These are phyloP conservation scores for Thereva unica DNA, from an alignment of 2,888 invertebrate genomes.

Conservation along the genomic window DNA sequence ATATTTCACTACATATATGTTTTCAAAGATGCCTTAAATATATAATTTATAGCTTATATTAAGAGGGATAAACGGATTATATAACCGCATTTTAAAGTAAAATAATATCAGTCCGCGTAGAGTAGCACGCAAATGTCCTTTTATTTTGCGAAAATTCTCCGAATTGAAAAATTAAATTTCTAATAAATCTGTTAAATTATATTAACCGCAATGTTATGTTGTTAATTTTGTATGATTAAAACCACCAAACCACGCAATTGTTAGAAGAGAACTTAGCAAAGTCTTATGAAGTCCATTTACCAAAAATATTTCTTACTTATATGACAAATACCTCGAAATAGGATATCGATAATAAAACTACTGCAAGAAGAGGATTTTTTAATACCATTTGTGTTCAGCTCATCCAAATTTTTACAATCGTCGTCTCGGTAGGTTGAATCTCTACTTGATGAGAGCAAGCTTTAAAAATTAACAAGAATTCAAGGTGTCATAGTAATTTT, in stretches of 20 bases:
- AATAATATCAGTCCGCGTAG: too few relatives aligned
- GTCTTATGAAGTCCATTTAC: constrained; percentile 1
- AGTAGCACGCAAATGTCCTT: too few relatives aligned
- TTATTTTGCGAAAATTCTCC: too few relatives aligned
- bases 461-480: constrained; percentile 38
- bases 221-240: too few relatives aligned
- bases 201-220: too few relatives aligned
- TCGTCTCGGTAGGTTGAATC: constrained; percentile 59
- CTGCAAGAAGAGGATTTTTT: constrained; percentile 60
- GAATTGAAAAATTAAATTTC: too few relatives aligned
- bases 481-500: not conserved
- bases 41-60: too few relatives aligned
- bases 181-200: too few relatives aligned
- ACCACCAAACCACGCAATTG: not conserved
- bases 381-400: constrained; percentile 57
- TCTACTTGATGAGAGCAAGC: constrained; percentile 57
- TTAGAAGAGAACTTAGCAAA: not conserved
- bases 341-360: constrained; percentile 60
- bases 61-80: too few relatives aligned
- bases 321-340: constrained; percentile 60
- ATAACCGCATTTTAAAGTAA: too few relatives aligned
- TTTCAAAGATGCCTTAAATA: too few relatives aligned
- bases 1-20: too few relatives aligned
- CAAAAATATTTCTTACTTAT: constrained; percentile 50
- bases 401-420: constrained; percentile 55